These are phyloP conservation scores for Bufotes viridis DNA, from an alignment of 2,797 vertebrate species.

Conservation along the genomic window DNA sequence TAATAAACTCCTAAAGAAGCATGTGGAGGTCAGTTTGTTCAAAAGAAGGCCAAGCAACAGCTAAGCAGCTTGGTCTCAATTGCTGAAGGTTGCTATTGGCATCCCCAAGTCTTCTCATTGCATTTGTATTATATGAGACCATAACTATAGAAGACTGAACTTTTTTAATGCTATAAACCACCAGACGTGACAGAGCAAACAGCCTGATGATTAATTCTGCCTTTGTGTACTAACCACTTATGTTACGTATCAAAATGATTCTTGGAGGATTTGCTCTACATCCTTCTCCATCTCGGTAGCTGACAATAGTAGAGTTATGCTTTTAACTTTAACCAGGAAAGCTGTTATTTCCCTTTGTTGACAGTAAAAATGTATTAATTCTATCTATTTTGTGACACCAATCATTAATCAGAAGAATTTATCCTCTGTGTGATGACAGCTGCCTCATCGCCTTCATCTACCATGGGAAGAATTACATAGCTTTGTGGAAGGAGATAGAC, in stretches of 20 bases:
- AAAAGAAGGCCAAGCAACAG: background rate
- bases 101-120: background rate
- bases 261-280: background rate
- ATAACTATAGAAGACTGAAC: background rate
- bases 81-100: background rate
- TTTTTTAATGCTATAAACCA: background rate
- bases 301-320: background rate
- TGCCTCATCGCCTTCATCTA: background rate
- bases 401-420: constrained; percentile 38
- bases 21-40: background rate
- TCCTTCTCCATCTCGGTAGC: background rate
- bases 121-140: background rate
- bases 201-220: background rate
- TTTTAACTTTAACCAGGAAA: constrained; percentile 17
- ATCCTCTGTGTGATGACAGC: constrained; percentile 3
- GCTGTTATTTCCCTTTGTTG: background rate
- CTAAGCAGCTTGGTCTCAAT: background rate
- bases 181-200: background rate
- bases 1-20: background rate
- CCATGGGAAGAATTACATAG: background rate
- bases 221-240: background rate
- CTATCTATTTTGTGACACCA: constrained; percentile 36
- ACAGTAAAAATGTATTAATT: constrained; percentile 37
- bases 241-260: constrained; percentile 12
- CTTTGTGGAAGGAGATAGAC: background rate